phyloP scores from a whole-genome alignment of 1,140 invertebrate species.

The Sminthurides bifidus region DNA sequence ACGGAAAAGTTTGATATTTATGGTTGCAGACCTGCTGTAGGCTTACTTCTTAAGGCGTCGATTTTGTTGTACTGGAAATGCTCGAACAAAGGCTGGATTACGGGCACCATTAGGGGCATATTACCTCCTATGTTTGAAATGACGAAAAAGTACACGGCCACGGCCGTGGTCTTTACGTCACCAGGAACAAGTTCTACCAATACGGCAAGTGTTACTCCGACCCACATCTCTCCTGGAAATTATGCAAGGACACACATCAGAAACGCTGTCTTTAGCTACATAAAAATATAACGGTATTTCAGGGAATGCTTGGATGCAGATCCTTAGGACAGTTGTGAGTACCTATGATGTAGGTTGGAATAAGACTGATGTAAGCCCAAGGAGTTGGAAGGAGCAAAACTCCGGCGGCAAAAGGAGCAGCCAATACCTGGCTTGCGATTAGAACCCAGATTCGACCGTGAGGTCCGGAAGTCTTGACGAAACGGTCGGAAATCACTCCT shows the following conservation, averaged over 20 bases:
- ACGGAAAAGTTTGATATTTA: neutral
- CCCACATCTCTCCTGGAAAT: slow-evolving; percentile 34
- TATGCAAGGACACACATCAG: too few species aligned
- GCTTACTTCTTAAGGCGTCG: slow-evolving; percentile 20
- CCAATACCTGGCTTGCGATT: slow-evolving; percentile 39
- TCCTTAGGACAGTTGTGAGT: neutral
- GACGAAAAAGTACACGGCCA: slow-evolving; percentile 35
- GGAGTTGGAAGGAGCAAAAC: slow-evolving; percentile 39
- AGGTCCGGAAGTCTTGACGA: slow-evolving; percentile 38
- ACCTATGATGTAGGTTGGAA: slow-evolving; percentile 33
- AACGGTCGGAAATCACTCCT: slow-evolving; percentile 41
- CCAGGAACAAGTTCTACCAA: slow-evolving; percentile 33
- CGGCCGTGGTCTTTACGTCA: slow-evolving; percentile 31
- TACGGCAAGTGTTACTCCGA: slow-evolving; percentile 35
- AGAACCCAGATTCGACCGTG: slow-evolving; percentile 40
- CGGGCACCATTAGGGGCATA: slow-evolving; percentile 17
- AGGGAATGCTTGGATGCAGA: too few species aligned
- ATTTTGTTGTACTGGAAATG: neutral
- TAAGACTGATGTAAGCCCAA: slow-evolving; percentile 35
- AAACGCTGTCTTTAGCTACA: too few species aligned
- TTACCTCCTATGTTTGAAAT: slow-evolving; percentile 36
- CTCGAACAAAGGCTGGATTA: slow-evolving; percentile 9
- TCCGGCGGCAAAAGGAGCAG: slow-evolving; percentile 42
- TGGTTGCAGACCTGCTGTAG: too few species aligned
- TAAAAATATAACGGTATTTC: too few species aligned